These are phyloP conservation scores for Dendrolimus kikuchii DNA, from an alignment of 1,140 invertebrate species.

Conservation along the genomic window DNA sequence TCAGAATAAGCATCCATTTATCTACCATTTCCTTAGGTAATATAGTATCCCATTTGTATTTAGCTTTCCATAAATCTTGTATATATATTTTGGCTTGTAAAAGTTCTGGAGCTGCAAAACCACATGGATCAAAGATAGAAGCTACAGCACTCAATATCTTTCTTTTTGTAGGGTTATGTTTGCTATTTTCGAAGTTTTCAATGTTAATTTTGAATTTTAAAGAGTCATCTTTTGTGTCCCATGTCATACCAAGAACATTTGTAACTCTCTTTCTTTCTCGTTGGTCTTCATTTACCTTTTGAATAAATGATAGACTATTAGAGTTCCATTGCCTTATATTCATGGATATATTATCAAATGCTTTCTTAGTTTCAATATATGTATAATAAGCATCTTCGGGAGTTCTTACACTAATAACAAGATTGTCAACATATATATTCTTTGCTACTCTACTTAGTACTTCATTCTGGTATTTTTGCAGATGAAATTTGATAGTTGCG, in stretches of 20 bases:
- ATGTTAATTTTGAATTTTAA: constrained; percentile 5
- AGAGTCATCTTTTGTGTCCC: constrained; percentile 9
- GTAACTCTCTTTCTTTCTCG: constrained; percentile 1
- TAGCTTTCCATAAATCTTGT: constrained; percentile 21
- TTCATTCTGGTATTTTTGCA: constrained; percentile 6
- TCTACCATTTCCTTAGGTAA: constrained; percentile 6
- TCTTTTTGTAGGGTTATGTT: constrained; percentile 7
- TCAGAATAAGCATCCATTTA: constrained; percentile 7
- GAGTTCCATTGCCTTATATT: constrained; percentile 22
- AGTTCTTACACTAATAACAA: constrained; percentile 13
- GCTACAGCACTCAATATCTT: constrained; percentile 13
- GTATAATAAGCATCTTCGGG: constrained; percentile 15
- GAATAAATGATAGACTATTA: constrained; percentile 9
- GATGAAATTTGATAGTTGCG: constrained; percentile 18
- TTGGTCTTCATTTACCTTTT: constrained; percentile 9
- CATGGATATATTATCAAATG: constrained; percentile 19
- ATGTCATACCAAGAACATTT: constrained; percentile 12
- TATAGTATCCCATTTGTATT: constrained; percentile 15
- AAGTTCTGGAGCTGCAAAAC: constrained; percentile 13
- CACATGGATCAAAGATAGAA: constrained; percentile 20
- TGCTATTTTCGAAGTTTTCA: not conserved
- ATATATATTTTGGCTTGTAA: constrained; percentile 21
- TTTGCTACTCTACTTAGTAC: constrained; percentile 12
- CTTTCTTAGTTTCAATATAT: constrained; percentile 6
- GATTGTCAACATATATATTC: constrained; percentile 22